Percentiles rank a stretch among this genome's conserved stretches.
Conservation (phyloP, 1,140 invertebrate genomes). For the Aradophagus sp. region DNA sequence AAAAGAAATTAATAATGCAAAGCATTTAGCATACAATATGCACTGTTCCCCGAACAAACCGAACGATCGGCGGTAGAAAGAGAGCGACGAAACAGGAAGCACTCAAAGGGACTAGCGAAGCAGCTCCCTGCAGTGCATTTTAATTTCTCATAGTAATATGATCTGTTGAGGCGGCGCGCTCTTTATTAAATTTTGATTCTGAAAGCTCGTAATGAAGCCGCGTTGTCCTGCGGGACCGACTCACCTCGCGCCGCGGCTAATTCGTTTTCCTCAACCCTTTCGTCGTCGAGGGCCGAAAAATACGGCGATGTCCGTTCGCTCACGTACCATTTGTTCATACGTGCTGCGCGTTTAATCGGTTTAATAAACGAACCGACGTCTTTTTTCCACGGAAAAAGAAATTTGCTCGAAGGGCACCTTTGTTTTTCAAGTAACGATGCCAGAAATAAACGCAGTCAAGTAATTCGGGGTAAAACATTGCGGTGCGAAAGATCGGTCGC, state of each 20-base stretch:
- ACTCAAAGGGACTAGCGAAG: conserved; percentile 40
- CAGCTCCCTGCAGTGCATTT: conserved; percentile 50
- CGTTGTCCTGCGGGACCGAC: conserved; percentile 43
- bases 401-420: no score
- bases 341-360: conserved; percentile 7
- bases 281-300: conserved; percentile 6
- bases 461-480: no score
- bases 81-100: conserved; percentile 18
- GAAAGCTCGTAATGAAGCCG: conserved; percentile 54
- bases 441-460: no score
- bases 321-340: conserved; percentile 16
- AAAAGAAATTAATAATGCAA: conserved; percentile 24
- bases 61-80: conserved; percentile 13
- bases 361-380: no score
- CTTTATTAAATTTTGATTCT: conserved; percentile 61
- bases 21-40: conserved; percentile 18
- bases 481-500: no score
- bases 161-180: conserved; percentile 27
- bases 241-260: conserved; percentile 20
- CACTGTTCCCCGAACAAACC: conserved; percentile 14
- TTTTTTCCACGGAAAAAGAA: no score
- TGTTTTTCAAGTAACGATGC: no score
- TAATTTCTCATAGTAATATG: conserved; percentile 49
- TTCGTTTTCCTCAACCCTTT: conserved; percentile 47
- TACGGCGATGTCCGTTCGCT: background rate